These are phyloP conservation scores for Dromococcyx pavoninus DNA, from an alignment of 2,797 vertebrate genomes.

Conservation along the genomic window DNA sequence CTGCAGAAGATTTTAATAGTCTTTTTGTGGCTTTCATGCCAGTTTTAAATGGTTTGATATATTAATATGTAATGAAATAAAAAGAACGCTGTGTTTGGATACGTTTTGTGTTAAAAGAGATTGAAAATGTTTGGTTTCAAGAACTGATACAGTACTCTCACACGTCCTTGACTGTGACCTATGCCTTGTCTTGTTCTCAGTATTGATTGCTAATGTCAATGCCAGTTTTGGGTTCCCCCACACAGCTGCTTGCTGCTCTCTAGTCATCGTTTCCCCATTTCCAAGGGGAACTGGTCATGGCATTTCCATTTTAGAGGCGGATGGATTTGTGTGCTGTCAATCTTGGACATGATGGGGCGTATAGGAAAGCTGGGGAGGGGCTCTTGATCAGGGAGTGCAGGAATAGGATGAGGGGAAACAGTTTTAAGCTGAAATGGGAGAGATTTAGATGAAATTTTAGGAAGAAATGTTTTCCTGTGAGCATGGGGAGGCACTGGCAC, in stretches of 20 bases:
- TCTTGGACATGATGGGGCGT: background rate
- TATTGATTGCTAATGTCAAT: background rate
- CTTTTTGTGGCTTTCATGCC: background rate
- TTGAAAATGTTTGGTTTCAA: background rate
- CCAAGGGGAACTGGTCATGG: fast-evolving
- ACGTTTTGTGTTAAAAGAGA: background rate
- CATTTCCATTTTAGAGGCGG: fast-evolving
- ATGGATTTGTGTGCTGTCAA: fast-evolving
- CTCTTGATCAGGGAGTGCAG: too few relatives aligned
- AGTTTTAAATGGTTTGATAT: background rate
- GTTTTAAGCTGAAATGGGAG: too few relatives aligned
- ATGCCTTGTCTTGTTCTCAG: fast-evolving
- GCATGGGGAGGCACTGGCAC: too few relatives aligned
- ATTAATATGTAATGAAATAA: background rate
- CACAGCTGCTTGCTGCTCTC: fast-evolving
- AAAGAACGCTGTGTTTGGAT: background rate
- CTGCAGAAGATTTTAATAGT: background rate
- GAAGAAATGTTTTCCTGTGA: too few relatives aligned
- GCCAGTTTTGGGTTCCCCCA: background rate
- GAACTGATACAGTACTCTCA: fast-evolving
- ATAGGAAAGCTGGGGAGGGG: too few relatives aligned
- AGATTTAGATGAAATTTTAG: too few relatives aligned
- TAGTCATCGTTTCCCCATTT: fast-evolving
- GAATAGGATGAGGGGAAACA: too few relatives aligned
- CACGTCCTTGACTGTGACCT: background rate